Conservation (phyloP, 2,113 vertebrate genomes). For the Pteruthius melanotis region DNA sequence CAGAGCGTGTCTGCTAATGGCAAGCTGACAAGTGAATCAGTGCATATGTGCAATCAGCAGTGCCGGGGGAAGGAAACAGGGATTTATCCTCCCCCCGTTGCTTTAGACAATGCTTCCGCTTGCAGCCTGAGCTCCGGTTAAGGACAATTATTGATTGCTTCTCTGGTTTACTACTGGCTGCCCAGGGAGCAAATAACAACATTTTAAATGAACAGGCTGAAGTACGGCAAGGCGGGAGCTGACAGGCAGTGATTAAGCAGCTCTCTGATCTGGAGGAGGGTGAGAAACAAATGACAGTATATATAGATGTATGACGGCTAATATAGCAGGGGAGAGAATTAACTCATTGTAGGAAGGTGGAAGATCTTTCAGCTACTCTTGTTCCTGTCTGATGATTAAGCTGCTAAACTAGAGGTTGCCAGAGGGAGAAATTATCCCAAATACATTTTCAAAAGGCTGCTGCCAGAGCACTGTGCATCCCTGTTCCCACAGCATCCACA, state of each 20-base stretch:
- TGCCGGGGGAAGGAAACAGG: neutral
- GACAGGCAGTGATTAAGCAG: constrained; percentile 49
- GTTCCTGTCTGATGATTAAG: neutral
- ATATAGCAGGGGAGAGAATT: constrained; percentile 17
- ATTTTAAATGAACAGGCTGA: constrained; percentile 34
- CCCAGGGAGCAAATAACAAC: constrained; percentile 32
- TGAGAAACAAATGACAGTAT: constrained; percentile 28
- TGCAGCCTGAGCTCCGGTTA: neutral
- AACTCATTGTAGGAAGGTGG: constrained; percentile 19
- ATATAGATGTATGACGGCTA: neutral
- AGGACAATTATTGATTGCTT: constrained; percentile 32
- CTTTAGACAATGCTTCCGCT: constrained; percentile 36
- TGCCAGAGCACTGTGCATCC: neutral
- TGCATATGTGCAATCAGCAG: neutral
- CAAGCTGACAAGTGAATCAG: constrained; percentile 34
- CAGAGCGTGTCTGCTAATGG: neutral
- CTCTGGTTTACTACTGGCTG: constrained; percentile 28
- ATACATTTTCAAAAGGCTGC: neutral
- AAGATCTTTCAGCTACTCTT: neutral
- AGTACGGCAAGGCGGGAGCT: constrained; percentile 12
- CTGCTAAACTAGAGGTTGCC: neutral
- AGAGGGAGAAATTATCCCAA: neutral
- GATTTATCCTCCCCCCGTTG: neutral
- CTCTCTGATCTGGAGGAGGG: constrained; percentile 33
- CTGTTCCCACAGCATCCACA: neutral